Conservation (phyloP, 1,140 invertebrate species). For the Metaphire vulgaris region DNA sequence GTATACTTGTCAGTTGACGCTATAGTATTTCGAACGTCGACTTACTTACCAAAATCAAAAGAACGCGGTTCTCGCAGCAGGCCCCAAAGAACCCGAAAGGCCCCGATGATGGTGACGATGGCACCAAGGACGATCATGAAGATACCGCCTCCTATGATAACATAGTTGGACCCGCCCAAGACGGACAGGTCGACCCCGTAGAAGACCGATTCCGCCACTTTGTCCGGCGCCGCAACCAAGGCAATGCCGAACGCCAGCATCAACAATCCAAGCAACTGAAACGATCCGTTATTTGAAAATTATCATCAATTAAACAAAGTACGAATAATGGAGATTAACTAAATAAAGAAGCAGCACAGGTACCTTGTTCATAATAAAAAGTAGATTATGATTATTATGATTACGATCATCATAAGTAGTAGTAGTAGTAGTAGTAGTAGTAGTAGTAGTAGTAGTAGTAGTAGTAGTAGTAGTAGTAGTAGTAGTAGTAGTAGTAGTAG, state of each 20-base stretch:
- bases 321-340: neutral
- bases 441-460: neutral
- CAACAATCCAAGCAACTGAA: conserved; percentile 1
- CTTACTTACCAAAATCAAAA: neutral
- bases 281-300: neutral
- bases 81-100: neutral
- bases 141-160: neutral
- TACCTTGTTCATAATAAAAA: neutral
- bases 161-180: neutral
- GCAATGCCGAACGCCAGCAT: neutral
- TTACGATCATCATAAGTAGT: neutral
- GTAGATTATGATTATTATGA: neutral
- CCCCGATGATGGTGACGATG: neutral
- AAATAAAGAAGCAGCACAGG: neutral
- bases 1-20: too few relatives aligned
- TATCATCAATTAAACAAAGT: neutral
- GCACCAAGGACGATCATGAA: neutral
- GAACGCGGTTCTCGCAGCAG: neutral
- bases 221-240: neutral
- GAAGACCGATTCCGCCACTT: neutral
- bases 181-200: neutral
- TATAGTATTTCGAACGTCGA: too few relatives aligned
- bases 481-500: neutral
- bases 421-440: neutral
- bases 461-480: neutral